Conservation (phyloP, 2,113 vertebrate genomes). For the Megaleporinus macrocephalus region DNA sequence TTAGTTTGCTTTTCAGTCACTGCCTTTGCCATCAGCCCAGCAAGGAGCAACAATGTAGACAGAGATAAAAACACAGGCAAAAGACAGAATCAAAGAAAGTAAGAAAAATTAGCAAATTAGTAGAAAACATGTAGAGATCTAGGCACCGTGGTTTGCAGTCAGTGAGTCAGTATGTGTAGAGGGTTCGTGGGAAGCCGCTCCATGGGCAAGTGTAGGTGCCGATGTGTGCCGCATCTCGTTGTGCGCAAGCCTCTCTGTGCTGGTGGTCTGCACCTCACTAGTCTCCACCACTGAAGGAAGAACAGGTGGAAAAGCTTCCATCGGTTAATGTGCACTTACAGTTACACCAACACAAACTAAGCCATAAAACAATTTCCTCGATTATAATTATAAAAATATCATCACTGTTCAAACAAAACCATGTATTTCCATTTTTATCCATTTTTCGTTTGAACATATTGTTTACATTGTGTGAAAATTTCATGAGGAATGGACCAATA, state of each 20-base stretch:
- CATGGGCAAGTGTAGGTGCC: conserved; percentile 24
- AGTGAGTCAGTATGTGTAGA: conserved; percentile 53
- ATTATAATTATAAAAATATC: too few relatives aligned
- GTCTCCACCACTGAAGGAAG: conserved; percentile 19
- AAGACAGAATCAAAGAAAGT: background rate
- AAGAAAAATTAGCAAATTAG: background rate
- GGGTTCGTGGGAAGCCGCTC: conserved; percentile 44
- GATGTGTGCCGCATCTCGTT: conserved; percentile 19
- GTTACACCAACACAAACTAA: background rate
- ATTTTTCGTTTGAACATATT: too few relatives aligned
- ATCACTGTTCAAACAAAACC: too few relatives aligned
- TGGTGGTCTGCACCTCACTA: conserved; percentile 48
- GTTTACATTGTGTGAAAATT: too few relatives aligned
- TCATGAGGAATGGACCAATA: too few relatives aligned
- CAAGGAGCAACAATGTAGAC: background rate
- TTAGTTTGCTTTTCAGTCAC: background rate
- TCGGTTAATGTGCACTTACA: background rate
- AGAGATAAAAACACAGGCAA: background rate
- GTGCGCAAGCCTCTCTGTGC: conserved; percentile 42
- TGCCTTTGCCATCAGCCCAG: background rate
- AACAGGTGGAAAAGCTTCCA: background rate
- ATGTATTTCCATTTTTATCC: too few relatives aligned
- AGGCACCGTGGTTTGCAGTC: conserved; percentile 61
- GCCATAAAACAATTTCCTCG: too few relatives aligned
- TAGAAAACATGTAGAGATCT: background rate